Evolutionary conservation across 2,797 vertebrate species (phyloP).

Genomic region (Microcaecilia unicolor): DNA sequence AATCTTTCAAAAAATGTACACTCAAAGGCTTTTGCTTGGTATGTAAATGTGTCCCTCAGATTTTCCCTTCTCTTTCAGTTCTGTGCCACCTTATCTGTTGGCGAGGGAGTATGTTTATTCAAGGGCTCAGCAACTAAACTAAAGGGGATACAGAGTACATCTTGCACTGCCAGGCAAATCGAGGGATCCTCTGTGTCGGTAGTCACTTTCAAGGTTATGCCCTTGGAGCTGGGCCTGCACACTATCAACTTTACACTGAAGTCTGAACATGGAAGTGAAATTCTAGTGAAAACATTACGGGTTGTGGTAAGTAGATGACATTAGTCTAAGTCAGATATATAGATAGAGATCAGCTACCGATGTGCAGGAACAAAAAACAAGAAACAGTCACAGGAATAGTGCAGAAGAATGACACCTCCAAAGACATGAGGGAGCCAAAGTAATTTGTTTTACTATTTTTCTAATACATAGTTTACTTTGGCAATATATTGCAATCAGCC

Average conservation of each 20-base stretch:
- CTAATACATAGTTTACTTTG: no score
- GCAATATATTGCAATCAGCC: no score
- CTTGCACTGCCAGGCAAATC: slow-evolving; percentile 27
- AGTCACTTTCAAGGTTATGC: slow-evolving; percentile 68
- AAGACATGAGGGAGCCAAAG: no score
- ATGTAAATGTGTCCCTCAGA: no score
- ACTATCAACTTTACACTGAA: slow-evolving; percentile 67
- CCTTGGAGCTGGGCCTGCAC: slow-evolving; percentile 71
- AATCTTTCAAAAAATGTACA: no score
- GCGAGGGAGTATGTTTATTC: slow-evolving; percentile 64
- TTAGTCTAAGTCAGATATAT: no score
- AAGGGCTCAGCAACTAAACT: slow-evolving; percentile 1
- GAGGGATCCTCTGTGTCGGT: slow-evolving; percentile 16
- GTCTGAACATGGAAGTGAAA: slow-evolving; percentile 30
- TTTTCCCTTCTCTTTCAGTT: slow-evolving; percentile 48
- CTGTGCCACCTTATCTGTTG: slow-evolving; percentile 60
- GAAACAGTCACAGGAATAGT: no score
- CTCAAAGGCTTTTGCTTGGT: no score
- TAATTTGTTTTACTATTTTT: no score
- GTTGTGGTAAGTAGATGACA: slow-evolving; percentile 70
- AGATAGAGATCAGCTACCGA: no score
- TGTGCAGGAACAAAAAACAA: no score
- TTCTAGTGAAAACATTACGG: slow-evolving; percentile 64
- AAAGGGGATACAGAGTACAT: not conserved
- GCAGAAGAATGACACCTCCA: no score